phyloP scores from a whole-genome alignment of 2,888 invertebrate genomes.

The Rhopalosiphum nymphaeae region DNA sequence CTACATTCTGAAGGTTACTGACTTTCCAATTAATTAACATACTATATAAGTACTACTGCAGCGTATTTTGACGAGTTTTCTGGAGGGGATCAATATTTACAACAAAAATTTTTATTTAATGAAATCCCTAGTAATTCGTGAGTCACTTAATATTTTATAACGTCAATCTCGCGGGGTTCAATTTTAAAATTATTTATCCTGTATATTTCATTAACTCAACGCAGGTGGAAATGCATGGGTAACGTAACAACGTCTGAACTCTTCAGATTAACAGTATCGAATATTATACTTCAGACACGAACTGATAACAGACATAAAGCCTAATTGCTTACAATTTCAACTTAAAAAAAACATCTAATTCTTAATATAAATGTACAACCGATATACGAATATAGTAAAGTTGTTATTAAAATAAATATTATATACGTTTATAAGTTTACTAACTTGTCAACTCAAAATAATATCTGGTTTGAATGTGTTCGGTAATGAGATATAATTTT shows the following conservation, averaged over 20 bases:
- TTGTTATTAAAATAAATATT: neutral
- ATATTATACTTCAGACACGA: neutral
- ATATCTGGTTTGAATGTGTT: neutral
- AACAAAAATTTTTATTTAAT: neutral
- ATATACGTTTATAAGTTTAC: neutral
- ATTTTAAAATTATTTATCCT: neutral
- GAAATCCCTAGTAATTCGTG: neutral
- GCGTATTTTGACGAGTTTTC: neutral
- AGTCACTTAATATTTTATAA: neutral
- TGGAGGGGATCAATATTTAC: neutral
- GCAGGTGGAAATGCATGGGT: neutral
- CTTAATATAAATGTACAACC: neutral
- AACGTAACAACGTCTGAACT: neutral
- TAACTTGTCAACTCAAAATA: neutral
- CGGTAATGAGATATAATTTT: neutral
- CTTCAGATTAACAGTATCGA: neutral
- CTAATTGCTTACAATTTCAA: neutral
- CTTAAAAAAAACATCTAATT: neutral
- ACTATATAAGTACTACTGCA: neutral
- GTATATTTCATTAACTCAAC: neutral
- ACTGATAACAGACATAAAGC: neutral
- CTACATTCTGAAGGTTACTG: neutral
- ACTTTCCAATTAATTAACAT: neutral
- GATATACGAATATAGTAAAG: neutral
- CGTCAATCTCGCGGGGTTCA: neutral